Evolutionary conservation across 1,140 invertebrate species (phyloP), one percentile per base, ranked within the genome.

Genomic region (Drosophila yakuba): DNA sequence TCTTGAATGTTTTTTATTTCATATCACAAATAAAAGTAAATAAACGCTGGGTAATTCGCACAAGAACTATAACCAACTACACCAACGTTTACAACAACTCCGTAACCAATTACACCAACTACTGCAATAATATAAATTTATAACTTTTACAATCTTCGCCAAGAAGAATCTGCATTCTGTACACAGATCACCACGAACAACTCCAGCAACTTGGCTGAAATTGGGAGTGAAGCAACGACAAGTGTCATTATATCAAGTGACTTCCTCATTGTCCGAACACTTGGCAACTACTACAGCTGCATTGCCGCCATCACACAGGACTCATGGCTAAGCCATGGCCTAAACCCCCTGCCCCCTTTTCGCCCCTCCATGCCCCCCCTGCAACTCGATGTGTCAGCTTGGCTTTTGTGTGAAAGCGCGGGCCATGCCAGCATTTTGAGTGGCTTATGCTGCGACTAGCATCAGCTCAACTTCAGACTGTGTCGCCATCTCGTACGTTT

Each of bases 191-290:
- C 28, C 8, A 57, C 10, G 50, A 41, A 56, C 14, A 32, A 61
- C 15, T 20, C 32, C 23, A n/a, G 2, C 17, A 58, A 35, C 36
- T 6, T 43, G 25, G 47, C 11, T 39, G 35, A 60, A 55, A 73
- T 28, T 36, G 20, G 32, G 32, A 52, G 69, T 50, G 32, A 59
- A 56, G 74, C 62, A 63, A 88, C 71, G 79, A 88, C 83, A 88
- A 86, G 84, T 86, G 83, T 83, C 83, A 77, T 88, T 86, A 88
- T 88, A 79, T 76, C 83, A 82, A 88, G 84, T 80, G 83, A 89
- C 72, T 86, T 82, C 62, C 83, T 88, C 79, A 71, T 88, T 77
- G 75, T 80, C 61, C 68, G 58, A 82, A 64, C 55, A 52, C 56
- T 45, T 48, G 59, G 62, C 64, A 64, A 67, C 47, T 66, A 44